Base-by-base conservation (phyloP, 2,113 vertebrate genomes). In the Macroglossus sobrinus region DNA sequence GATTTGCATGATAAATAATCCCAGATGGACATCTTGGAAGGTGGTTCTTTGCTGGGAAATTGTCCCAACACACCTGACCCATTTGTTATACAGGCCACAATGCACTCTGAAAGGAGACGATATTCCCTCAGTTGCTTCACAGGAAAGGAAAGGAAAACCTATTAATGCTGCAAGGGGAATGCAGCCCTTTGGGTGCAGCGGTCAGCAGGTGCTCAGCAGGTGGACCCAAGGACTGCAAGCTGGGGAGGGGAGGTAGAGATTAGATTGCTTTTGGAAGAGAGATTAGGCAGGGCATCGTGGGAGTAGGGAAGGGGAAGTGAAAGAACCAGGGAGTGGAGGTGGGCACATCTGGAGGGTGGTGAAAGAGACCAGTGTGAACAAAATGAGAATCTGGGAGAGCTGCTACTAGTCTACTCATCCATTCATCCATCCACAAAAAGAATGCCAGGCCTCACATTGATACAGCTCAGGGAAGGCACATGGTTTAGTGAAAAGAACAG, bases 161-260 rank as follows among this genome's bases (percentile, higher is more conserved):
- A 33, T 14, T 7, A 4, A 82, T 3, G 53, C 3, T 55, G 33
- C 30, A 4, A 8, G 0, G 38, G 78, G 43, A 80, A 7, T 30
- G 14, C 0, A 2, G n/a, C 38, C 57, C 22, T 72, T 18, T 3
- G 43, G 22, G 30, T 18, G 19, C 13, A 10, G 28, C 26, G 2
- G 12, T 81, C 55, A 45, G 47, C 28, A 74, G 47, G 57, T 30
- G 19, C 28, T 86, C 30, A 79, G 91, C 80, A 71, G 64, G 45
- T 33, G 35, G 53, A 47, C 12, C 45, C 10, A 10, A 75, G 14
- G 66, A 53, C 33, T 18, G 22, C 9, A 55, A 43, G 33, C 30
- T 63, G 33, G 38, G n/a, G 19, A 79, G 45, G 7, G 16, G 33
- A 69, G 16, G 61, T 63, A 1, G n/a, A n/a, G n/a, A n/a, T n/a